Evolutionary conservation across 1,140 invertebrate species (phyloP), one percentile per base, ranked within the genome.

Genomic region (Archegozetes longisetosus): DNA sequence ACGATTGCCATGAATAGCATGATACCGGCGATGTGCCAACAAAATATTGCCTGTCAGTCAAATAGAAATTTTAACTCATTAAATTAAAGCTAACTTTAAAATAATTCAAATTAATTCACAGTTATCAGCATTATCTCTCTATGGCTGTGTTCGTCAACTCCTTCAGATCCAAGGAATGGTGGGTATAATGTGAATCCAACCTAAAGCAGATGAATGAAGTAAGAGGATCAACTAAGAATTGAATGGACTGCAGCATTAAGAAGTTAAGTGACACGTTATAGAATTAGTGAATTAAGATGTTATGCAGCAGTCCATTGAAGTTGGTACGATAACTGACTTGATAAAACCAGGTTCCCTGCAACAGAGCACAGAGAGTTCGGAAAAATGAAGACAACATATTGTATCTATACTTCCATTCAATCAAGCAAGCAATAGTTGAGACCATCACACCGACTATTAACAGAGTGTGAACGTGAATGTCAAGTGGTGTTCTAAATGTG

Each of bases 281-380:
- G n/a, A n/a, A n/a, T n/a, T n/a, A n/a, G n/a, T n/a, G n/a, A n/a
- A n/a, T n/a, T n/a, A n/a, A n/a, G n/a, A n/a, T n/a, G n/a, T n/a
- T n/a, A n/a, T n/a, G n/a, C n/a, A n/a, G n/a, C n/a, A n/a, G n/a
- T n/a, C n/a, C n/a, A n/a, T n/a, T n/a, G n/a, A n/a, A n/a, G n/a
- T n/a, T n/a, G n/a, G n/a, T n/a, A 17, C 6, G 32, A 40, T 6
- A 6, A 17, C 32, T 17, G 32, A 40, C 32, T 17, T 6, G 6
- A 40, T 40, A 40, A 66, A 78, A 78, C 77, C 77, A 78, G 0
- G 74, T 73, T 3, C 76, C 76, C 61, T 78, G 76, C 24, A 77
- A 62, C 1, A 76, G 55, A 1, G 72, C 68, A 52, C 73, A 72
- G 62, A 72, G 75, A 2, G 67, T 58, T 24, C 75, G 66, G 6